Base-by-base conservation (phyloP, 2,888 invertebrate species). In the Actias luna region DNA sequence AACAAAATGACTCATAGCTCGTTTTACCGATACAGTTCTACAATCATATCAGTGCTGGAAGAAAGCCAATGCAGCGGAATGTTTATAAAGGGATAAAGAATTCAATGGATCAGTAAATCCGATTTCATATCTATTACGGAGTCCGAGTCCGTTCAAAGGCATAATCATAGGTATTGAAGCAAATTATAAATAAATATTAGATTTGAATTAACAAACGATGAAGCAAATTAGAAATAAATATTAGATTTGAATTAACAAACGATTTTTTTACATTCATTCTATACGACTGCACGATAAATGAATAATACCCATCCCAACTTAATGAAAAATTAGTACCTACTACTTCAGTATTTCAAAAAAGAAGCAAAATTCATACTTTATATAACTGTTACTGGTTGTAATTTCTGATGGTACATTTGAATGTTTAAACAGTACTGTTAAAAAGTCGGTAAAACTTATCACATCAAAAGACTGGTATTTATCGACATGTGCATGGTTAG, bases 41-140 rank as follows among this genome's bases (percentile, higher is more conserved):
- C 55, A 29, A 55, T 55, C 55, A 29, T 55, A 27, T 55, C 55
- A n/a, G 29, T 29, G n/a, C 55, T 55, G 55, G 55, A 29, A 55
- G 42, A n/a, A 57, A 63, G 55, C 55, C 63, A 61, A 66, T 36
- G 33, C 55, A 59, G 60, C 58, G 50, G 36, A 36, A 57, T 57
- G 12, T 58, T 57, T 35, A 14, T 22, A 58, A 59, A 50, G 36
- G 50, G 58, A 59, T 55, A 52, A 55, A 36, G 14, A 58, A 39
- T 10, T 36, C 42, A 59, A 52, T 58, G n/a, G 29, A 50, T 42
- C 50, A n/a, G n/a, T 39, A 64, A 58, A 66, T 64, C 29, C 46
- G 46, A 50, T 50, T 50, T 50, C 25, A 50, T 50, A 50, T 50
- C 46, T 50, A 50, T 50, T 50, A 50, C 46, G 25, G 10, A 50